Base-by-base conservation (phyloP, 1,140 invertebrate species). In the Tenebrio molitor region DNA sequence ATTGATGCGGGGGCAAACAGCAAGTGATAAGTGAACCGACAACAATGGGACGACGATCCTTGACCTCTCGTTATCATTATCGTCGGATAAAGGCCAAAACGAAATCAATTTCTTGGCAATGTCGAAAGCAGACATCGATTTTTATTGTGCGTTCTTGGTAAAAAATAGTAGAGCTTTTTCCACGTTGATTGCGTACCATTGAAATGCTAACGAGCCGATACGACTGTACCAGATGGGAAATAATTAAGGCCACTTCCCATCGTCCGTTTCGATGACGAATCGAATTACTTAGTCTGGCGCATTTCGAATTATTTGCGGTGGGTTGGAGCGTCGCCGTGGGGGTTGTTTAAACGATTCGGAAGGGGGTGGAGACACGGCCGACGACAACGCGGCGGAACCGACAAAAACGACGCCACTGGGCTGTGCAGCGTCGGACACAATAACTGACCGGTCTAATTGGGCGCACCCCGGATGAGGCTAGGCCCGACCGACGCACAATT, bases 191-290 rank as follows among this genome's bases (percentile, higher is more conserved):
- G 39, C 62, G 39, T 42, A 65, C 34, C 19, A 65, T 65, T 65
- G 62, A 65, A 65, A 65, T 65, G 62, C 62, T 65, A 39, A 65
- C 39, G 62, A 65, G 15, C 62, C 39, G 62, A 65, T 65, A 65
- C 39, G 62, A 16, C 39, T 65, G 62, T 42, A 39, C 39, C 39
- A 39, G 62, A 65, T 65, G 33, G 62, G 17, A 65, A 65, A 65
- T 65, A 65, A 65, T 65, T 65, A 65, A 65, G 62, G 16, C 15
- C 39, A 39, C 17, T 39, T 65, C 62, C 58, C 39, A 39, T 21
- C 33, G 10, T 42, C 39, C 14, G 19, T 10, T 65, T 21, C 19
- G 39, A 65, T 63, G 39, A 65, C 33, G 33, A 65, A 65, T 65
- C 62, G 39, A 65, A 65, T 65, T 39, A 53, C 36, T 33, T 4